Conservation (phyloP, 2,113 vertebrate genomes). For the Nansenia antarctica region DNA sequence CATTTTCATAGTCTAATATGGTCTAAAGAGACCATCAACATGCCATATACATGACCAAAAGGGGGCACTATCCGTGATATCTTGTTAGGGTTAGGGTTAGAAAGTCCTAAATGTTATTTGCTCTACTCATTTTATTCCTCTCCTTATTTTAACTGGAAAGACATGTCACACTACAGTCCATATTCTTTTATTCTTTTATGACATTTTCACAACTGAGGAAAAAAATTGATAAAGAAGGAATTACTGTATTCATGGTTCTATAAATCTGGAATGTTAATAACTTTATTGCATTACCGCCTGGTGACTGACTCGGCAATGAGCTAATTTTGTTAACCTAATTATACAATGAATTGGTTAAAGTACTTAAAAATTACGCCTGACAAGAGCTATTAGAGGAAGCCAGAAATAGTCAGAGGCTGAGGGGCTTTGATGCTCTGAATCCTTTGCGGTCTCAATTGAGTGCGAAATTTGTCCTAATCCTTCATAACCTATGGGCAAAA, state of each 20-base stretch:
- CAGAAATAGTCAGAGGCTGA: conserved; percentile 70
- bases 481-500: conserved; percentile 65
- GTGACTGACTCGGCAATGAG: conserved; percentile 76
- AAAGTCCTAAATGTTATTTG: background rate
- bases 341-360: conserved; percentile 82
- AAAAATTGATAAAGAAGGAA: conserved; percentile 62
- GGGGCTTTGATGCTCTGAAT: conserved; percentile 66
- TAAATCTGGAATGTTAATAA: conserved; percentile 80
- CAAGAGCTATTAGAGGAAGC: conserved; percentile 74
- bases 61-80: background rate
- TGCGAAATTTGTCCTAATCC: conserved; percentile 69
- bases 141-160: conserved; percentile 1
- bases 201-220: conserved; percentile 49
- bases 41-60: background rate
- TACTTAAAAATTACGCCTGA: conserved; percentile 80
- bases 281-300: conserved; percentile 75
- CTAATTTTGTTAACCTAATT: conserved; percentile 82
- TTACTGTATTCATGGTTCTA: conserved; percentile 63
- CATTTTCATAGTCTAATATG: background rate
- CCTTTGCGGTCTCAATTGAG: conserved; percentile 59
- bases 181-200: conserved; percentile 51
- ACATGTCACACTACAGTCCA: conserved; percentile 19
- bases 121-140: background rate
- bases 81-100: background rate
- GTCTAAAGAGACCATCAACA: background rate